Evolutionary conservation across 2,797 vertebrate genomes (phyloP).

Genomic region (Anas bernieri): DNA sequence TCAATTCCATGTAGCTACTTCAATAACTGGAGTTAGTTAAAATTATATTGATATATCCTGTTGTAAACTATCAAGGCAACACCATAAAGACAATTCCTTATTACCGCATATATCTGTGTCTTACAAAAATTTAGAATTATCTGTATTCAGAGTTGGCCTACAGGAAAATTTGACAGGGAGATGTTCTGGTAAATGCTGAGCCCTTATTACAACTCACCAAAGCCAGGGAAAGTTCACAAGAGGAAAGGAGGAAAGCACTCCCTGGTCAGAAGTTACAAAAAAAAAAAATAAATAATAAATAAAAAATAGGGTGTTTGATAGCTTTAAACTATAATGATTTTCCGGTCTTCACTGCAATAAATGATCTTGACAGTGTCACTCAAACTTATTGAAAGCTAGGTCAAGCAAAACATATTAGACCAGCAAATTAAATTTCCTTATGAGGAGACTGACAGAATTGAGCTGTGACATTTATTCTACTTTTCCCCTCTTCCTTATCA

Average conservation of each 20-base stretch:
- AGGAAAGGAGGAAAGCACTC: neutral
- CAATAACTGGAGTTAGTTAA: neutral
- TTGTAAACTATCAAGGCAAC: neutral
- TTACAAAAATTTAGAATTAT: neutral
- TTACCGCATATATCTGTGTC: neutral
- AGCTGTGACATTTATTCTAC: neutral
- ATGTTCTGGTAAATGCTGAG: neutral
- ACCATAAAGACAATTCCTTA: neutral
- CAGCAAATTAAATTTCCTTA: conserved; percentile 10
- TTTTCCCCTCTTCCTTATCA: neutral
- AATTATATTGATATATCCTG: neutral
- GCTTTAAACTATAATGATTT: neutral
- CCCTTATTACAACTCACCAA: neutral
- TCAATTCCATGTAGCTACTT: neutral
- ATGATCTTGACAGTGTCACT: neutral
- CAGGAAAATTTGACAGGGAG: neutral
- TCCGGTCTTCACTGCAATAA: neutral
- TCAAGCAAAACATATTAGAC: conserved; percentile 17
- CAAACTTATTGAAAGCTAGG: neutral
- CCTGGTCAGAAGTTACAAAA: neutral
- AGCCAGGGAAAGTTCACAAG: neutral
- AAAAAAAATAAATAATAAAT: no score
- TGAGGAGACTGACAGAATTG: neutral
- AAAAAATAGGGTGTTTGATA: neutral
- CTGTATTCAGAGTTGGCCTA: neutral